Evolutionary conservation across 2,113 vertebrate species (phyloP), one percentile per base, ranked within the genome.

Genomic region (Lasiurus cinereus): DNA sequence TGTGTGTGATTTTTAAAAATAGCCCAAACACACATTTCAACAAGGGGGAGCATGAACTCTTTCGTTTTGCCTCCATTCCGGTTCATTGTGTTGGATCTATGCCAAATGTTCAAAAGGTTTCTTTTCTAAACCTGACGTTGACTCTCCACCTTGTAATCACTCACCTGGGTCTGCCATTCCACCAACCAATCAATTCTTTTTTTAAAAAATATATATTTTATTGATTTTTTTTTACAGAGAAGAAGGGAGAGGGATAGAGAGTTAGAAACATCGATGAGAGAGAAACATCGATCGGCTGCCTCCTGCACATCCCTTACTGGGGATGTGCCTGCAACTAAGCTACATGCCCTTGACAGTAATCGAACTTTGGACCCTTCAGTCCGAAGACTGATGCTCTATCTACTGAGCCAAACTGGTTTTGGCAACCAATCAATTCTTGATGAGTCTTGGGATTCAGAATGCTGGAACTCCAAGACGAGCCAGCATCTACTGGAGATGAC

Each of bases 41-140:
- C 79, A n/a, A 90, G 67, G n/a, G 27, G 39, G 96, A 97, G 90
- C 31, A 70, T 39, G 66, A 91, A 82, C 59, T 52, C 19, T 52
- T 74, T 90, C 72, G 22, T 69, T 90, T 94, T 96, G 89, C 96
- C 92, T 70, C 5, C 22, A 83, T 92, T 96, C 79, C 54, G 96
- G 29, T 24, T 95, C 31, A 83, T n/a, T 92, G 94, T 21, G 64
- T 33, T 83, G 90, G 73, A n/a, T 92, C 76, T 84, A 83, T 7
- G 90, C 46, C 95, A 76, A 97, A 85, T 80, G 16, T 46, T 92
- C 19, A 90, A 83, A 93, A 82, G 56, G 18, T 90, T 80, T 14
- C 73, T 67, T 83, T 97, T 64, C 54, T 82, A 36, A 18, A 94
- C 64, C 43, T 96, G 76, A 93, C 86, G 89, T 74, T 16, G 69